Evolutionary conservation across 1,140 invertebrate genomes (phyloP), one percentile per base, ranked within the genome.

Genomic region (Cheumatopsyche charites): DNA sequence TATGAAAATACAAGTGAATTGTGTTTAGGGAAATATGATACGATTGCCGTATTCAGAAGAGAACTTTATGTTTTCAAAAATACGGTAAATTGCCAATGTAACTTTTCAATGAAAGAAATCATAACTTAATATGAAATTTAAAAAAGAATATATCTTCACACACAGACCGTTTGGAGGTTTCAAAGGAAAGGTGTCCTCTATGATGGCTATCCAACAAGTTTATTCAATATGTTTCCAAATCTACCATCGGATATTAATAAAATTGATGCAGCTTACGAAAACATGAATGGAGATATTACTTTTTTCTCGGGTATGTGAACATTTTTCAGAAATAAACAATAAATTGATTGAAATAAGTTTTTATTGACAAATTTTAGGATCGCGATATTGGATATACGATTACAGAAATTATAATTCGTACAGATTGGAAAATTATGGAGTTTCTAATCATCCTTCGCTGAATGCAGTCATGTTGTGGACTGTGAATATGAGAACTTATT

Each of bases 11-110:
- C 21, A 58, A 41, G 42, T 45, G 42, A 66, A 45, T 82, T 88
- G n/a, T 93, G 91, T 80, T 82, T 86, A 62, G 87, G 88, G 12
- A 19, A 25, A 1, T 90, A 90, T 77, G 90, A 93, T 81, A 88
- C 90, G 12, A 84, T 92, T 65, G 87, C 90, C 36, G 82, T 88
- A 17, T 83, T 92, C 21, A 80, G 90, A 62, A 82, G 82, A 17
- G 90, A 92, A 79, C 81, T 93, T 6, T 93, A 89, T 77, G 85
- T 92, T n/a, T 92, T 93, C 76, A 92, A 91, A 79, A 87, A 87
- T 73, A 82, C 88, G 79, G 89, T 92, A 81, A 79, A 29, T 52
- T 19, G 12, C 11, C 49, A 52, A 15, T 2, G 23, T 23, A 25
- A 58, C 1, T 12, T 58, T 58, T 58, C 25, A 58, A 12, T 58